These are phyloP conservation scores for Phalera bucephala DNA, from an alignment of 2,888 invertebrate species.

Conservation along the genomic window DNA sequence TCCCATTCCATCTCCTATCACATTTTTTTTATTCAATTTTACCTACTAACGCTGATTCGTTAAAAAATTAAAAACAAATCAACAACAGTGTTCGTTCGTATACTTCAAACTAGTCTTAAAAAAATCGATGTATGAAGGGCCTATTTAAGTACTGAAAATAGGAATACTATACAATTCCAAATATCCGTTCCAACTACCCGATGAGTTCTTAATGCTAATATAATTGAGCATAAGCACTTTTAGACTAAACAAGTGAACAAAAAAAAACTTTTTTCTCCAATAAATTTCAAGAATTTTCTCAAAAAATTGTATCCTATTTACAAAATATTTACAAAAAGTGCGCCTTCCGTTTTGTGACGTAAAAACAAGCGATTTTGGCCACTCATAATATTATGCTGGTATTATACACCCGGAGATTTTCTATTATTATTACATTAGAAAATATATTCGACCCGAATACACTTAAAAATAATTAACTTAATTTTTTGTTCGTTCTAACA, in stretches of 20 bases:
- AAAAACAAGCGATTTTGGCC: conserved; percentile 69
- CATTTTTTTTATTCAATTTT: conserved; percentile 55
- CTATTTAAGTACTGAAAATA: conserved; percentile 49
- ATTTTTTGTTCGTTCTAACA: conserved; percentile 32
- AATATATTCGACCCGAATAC: conserved; percentile 52
- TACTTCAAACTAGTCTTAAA: conserved; percentile 74
- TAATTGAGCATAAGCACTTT: conserved; percentile 80
- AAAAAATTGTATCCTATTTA: conserved; percentile 70
- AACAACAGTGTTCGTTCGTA: conserved; percentile 61
- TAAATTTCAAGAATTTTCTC: conserved; percentile 53
- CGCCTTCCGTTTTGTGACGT: conserved; percentile 49
- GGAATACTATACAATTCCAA: conserved; percentile 47
- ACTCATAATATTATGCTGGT: conserved; percentile 43
- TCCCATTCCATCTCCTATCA: conserved; percentile 64
- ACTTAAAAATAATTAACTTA: conserved; percentile 45
- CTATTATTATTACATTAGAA: conserved; percentile 40
- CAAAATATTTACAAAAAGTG: conserved; percentile 78
- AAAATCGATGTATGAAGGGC: conserved; percentile 38
- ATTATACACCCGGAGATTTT: conserved; percentile 41
- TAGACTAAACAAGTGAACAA: conserved; percentile 55
- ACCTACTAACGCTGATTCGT: conserved; percentile 50
- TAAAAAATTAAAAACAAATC: conserved; percentile 61
- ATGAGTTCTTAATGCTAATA: conserved; percentile 62
- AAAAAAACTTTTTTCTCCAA: conserved; percentile 47
- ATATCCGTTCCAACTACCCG: conserved; percentile 42